Evolutionary conservation across 1,140 invertebrate genomes (phyloP), one percentile per base, ranked within the genome.

Genomic region (Papilio polytes): DNA sequence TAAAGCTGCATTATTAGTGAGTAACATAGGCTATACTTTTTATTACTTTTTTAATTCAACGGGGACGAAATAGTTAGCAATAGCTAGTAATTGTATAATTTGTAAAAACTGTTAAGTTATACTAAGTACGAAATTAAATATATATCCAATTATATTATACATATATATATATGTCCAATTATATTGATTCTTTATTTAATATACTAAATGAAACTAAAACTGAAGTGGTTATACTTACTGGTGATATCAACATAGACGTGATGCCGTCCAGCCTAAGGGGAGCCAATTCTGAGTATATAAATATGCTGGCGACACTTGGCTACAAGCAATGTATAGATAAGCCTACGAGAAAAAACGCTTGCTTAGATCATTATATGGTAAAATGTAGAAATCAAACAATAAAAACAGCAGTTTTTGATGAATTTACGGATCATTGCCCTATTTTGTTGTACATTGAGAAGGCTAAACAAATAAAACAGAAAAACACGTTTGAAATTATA

Each of bases 341-440:
- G 9, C 80, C 80, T 20, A 80, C 72, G 10, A 56, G 80, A 20
- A 26, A 53, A 41, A 41, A 74, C n/a, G 22, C 80, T 73, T 80
- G 72, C 51, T 20, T 80, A 59, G 80, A 80, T 46, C 80, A 80
- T 46, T 80, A 76, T 80, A 80, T 80, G 73, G 51, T 80, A 13
- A 80, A 80, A 63, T 10, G 48, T 6, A 46, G 8, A 18, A 66
- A 36, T 13, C 18, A 8, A 0, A 22, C 1, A 22, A 56, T 66
- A 63, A 20, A 80, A 59, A 66, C 80, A n/a, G 31, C 56, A 7
- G 72, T 80, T 2, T 74, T 80, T 22, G 70, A 74, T 20, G 72
- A 80, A 76, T 36, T 80, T 41, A 73, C 72, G 8, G 72, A 73
- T 41, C 72, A 73, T 73, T 73, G 72, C 22, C 72, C 72, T 46